Base-by-base conservation (phyloP, 2,888 invertebrate genomes). In the Mycogona germanica region DNA sequence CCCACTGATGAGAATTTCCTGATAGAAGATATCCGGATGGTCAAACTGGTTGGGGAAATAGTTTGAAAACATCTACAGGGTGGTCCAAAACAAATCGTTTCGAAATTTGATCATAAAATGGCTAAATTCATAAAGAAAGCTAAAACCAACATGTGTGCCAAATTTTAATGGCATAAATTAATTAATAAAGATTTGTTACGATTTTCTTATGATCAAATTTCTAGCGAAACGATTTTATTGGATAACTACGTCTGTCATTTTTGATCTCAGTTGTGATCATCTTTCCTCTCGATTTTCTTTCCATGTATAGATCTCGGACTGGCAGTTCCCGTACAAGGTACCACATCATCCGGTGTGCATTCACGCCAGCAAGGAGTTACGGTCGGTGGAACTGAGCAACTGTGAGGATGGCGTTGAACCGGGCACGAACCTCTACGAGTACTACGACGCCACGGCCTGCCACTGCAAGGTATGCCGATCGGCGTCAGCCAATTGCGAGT, bases 291-390 rank as follows among this genome's bases (percentile, higher is more conserved):
- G 5, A 2, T 41, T 45, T 45, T 28, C 35, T 57, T 50, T 51
- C 67, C 68, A 1, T 67, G 30, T 32, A 9, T 25, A 86, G 85
- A 81, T 83, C 60, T 81, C 87, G 0, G 87, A 89, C 70, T 89
- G 86, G 82, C 79, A 84, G 67, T 87, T 89, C 66, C 89, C 89
- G 0, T 89, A 81, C 71, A 89, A 88, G 67, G 79, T 82, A 58
- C 85, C 86, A 0, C 79, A 80, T 62, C 89, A 91, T 67, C 87
- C 86, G 0, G 88, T 89, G 1, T 91, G 89, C 69, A 80, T 82
- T 41, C 87, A 88, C 67, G 81, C 80, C 1, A 78, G 78, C 1
- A 74, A 82, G 2, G 77, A 76, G 57, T 76, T 78, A 49, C 77
- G 80, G 0, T 75, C 78, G 17, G 80, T 79, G 0, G 76, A 75